phyloP scores from a whole-genome alignment of 2,113 vertebrate species.

The Malurus melanocephalus region DNA sequence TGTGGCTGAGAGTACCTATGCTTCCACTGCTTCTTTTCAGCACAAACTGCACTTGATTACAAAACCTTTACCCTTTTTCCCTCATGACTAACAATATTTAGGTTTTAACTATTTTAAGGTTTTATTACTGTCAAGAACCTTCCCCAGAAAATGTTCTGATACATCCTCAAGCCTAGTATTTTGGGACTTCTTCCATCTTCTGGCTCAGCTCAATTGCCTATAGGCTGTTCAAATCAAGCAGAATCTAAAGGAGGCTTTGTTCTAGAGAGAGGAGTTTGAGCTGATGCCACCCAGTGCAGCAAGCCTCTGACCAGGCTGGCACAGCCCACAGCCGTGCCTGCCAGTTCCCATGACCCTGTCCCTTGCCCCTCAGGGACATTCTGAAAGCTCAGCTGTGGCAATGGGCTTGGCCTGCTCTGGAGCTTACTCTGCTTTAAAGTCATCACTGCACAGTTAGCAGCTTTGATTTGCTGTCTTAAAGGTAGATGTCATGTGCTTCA shows the following conservation, averaged over 20 bases:
- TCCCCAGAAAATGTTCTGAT: neutral
- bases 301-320: neutral
- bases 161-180: neutral
- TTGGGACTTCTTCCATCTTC: neutral
- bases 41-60: neutral
- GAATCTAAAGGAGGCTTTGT: neutral
- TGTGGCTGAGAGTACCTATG: neutral
- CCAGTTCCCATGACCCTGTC: neutral
- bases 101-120: neutral
- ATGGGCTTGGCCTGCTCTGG: neutral
- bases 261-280: neutral
- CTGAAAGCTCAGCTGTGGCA: neutral
- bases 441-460: neutral
- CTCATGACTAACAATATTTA: neutral
- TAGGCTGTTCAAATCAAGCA: neutral
- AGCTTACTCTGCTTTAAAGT: neutral
- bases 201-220: neutral
- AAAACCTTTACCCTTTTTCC: neutral
- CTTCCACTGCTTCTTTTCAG: neutral
- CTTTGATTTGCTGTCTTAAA: neutral
- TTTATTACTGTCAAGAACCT: neutral
- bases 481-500: neutral
- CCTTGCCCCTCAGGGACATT: neutral
- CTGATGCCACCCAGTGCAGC: neutral
- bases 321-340: fast-evolving